Percentiles rank a stretch among this genome's conserved stretches.
These are phyloP conservation scores for Sprattus sprattus DNA, from an alignment of 2,113 vertebrate species.

Conservation along the genomic window DNA sequence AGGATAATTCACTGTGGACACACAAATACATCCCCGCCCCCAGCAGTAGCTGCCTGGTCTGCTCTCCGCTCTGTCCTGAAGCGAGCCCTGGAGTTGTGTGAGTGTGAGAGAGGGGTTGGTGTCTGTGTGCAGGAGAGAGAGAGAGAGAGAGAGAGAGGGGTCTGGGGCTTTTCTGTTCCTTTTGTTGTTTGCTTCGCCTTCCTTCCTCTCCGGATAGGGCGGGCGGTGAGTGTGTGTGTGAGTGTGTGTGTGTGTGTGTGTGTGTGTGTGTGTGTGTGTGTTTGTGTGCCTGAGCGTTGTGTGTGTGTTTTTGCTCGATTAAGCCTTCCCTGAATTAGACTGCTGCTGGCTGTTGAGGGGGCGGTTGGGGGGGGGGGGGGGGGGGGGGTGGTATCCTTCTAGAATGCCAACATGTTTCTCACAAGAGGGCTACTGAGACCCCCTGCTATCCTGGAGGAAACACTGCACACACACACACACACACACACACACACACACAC, in stretches of 20 bases:
- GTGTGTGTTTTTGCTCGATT: background rate
- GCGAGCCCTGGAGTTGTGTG: background rate
- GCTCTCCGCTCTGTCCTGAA: background rate
- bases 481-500: background rate
- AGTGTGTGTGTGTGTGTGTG: conserved; percentile 18
- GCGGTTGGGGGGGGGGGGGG: too few species aligned
- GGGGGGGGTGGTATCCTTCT: background rate
- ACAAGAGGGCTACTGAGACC: background rate
- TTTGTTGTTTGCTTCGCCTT: conserved; percentile 42
- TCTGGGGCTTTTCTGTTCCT: conserved; percentile 20
- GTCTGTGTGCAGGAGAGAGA: background rate
- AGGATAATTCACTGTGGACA: background rate
- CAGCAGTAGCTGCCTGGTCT: background rate
- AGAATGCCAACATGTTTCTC: conserved; percentile 17
- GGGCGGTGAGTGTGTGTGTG: conserved; percentile 23
- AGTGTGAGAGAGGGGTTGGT: background rate
- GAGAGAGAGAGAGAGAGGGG: conserved; percentile 23
- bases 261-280: background rate
- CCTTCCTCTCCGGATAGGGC: conserved; percentile 49
- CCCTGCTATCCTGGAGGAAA: background rate
- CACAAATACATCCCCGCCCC: background rate
- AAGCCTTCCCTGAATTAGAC: background rate
- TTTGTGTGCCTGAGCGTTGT: background rate
- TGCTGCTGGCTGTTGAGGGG: background rate
- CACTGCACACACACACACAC: background rate